These are phyloP conservation scores for Moxostoma hubbsi DNA, from an alignment of 2,797 vertebrate genomes.

Conservation along the genomic window DNA sequence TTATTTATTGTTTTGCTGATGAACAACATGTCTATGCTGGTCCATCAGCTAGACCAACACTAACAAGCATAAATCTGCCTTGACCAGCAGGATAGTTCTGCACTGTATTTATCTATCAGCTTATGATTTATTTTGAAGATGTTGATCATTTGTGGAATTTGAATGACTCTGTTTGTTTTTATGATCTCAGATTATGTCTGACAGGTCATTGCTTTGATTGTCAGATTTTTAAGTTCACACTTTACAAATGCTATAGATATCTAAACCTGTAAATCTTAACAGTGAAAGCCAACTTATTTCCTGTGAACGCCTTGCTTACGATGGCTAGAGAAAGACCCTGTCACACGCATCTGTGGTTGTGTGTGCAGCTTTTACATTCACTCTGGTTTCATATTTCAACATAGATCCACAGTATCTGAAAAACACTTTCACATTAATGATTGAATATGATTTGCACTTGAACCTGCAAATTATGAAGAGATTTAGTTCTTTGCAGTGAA, in stretches of 20 bases:
- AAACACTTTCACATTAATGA: background rate
- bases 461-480: background rate
- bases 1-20: too few species aligned
- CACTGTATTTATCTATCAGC: background rate
- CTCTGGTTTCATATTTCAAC: background rate
- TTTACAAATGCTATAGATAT: background rate
- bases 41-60: too few species aligned
- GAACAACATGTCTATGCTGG: too few species aligned
- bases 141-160: background rate
- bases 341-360: background rate
- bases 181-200: background rate
- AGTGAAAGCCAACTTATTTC: conserved; percentile 6
- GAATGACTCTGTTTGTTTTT: background rate
- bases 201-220: background rate
- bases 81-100: background rate
- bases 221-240: conserved; percentile 1
- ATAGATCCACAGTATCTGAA: background rate
- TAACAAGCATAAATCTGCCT: too few species aligned
- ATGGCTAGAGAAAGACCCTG: background rate
- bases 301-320: background rate
- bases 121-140: background rate
- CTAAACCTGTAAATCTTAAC: background rate
- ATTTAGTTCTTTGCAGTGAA: background rate
- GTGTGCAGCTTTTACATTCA: background rate
- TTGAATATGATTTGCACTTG: background rate